A percentile compares a stretch with the other conserved stretches of the same genome.
These are phyloP conservation scores for Mythimna ferrago DNA, from an alignment of 2,888 invertebrate species.

Conservation along the genomic window DNA sequence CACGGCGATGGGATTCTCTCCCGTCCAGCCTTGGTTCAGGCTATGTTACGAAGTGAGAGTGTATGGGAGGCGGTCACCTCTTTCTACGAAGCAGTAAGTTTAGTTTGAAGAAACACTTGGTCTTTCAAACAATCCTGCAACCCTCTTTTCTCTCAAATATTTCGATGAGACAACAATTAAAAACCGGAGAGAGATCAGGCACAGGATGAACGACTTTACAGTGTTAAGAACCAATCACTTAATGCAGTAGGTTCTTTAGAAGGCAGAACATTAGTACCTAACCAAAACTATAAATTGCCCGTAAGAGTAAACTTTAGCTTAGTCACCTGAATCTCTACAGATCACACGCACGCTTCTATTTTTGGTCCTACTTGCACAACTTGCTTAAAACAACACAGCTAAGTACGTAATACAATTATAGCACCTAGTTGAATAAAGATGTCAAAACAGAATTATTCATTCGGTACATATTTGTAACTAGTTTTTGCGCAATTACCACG, in stretches of 20 bases:
- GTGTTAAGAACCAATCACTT: neutral
- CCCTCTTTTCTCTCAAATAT: neutral
- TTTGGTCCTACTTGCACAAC: constrained; percentile 49
- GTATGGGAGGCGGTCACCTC: no score
- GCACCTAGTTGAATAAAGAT: constrained; percentile 58
- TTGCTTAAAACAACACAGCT: constrained; percentile 42
- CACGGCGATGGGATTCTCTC: no score
- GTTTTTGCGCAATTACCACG: constrained; percentile 75
- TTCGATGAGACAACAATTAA: neutral
- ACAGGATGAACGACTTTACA: neutral
- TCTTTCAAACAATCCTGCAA: no score
- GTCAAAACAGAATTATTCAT: constrained; percentile 60
- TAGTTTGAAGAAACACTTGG: no score
- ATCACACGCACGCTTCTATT: constrained; percentile 23
- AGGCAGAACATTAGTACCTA: constrained; percentile 1
- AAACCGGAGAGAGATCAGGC: neutral
- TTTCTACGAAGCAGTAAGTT: no score
- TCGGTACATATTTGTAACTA: constrained; percentile 64
- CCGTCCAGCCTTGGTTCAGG: no score
- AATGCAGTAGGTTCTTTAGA: neutral
- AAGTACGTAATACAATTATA: constrained; percentile 60
- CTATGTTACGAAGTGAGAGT: no score
- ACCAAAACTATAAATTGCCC: constrained; percentile 2
- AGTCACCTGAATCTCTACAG: constrained; percentile 33
- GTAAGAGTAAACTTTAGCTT: constrained; percentile 1